Base-by-base conservation (phyloP, 1,140 invertebrate species). In the Hypsibius dujardini region DNA sequence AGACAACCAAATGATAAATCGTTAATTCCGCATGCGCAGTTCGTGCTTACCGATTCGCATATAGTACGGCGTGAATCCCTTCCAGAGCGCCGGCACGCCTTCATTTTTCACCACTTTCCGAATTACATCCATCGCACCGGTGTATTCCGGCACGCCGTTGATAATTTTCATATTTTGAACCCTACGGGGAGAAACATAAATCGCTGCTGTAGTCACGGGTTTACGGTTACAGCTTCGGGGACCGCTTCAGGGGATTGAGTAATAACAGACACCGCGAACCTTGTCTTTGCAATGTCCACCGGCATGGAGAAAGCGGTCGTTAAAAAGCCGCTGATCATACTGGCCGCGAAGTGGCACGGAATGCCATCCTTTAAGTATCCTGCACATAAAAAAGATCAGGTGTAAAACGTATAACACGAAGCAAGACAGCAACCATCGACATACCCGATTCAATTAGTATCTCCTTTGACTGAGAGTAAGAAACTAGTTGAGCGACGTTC, bases 41-140 rank as follows among this genome's bases (percentile, higher is more conserved):
- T 7, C 81, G 72, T 81, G 79, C 7, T 79, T 79, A 28, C 79
- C 94, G 70, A 97, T 79, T 46, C 93, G 84, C 67, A 88, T 88
- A 80, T 93, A 97, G 80, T 97, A 97, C 0, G 96, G 95, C 2
- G 93, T 87, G 82, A 99, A 99, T 69, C 95, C 96, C 83, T 98
- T 98, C 96, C 96, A 99, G 2, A 98, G 79, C 40, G 91, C 88
- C 75, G 98, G 90, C 2, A 96, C 81, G 3, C 96, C 96, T 83
- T 99, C 95, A 67, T 91, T 89, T 72, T 84, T 83, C 0, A 95
- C 77, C 0, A 96, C 86, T 79, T 87, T 89, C 0, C 79, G 77
- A 28, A 98, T 80, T 0, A 98, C 95, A 79, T 93, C 90, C 1
- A 89, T 47, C 45, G 92, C 87, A 47, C 93, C 92, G 42, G 82